phyloP scores from a whole-genome alignment of 2,888 invertebrate species.

The Heliothis peltigera region DNA sequence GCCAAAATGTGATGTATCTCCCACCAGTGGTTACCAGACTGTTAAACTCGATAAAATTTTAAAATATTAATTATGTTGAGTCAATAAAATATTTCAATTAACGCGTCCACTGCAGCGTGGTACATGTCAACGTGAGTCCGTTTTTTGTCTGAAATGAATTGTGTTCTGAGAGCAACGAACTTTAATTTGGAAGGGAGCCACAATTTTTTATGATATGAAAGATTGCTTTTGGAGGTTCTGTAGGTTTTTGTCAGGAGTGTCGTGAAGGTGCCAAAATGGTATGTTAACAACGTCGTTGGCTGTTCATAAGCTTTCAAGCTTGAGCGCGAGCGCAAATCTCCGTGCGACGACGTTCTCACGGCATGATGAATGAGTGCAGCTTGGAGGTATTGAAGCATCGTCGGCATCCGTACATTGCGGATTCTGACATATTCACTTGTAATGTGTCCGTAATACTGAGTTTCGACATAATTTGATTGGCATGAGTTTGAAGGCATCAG shows the following conservation, averaged over 20 bases:
- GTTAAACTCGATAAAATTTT: slow-evolving; percentile 68
- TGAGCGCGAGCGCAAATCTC: slow-evolving; percentile 35
- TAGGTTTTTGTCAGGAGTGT: slow-evolving; percentile 54
- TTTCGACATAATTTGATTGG: slow-evolving; percentile 37
- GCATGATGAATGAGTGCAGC: slow-evolving; percentile 68
- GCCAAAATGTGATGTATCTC: slow-evolving; percentile 72
- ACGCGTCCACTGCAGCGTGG: slow-evolving; percentile 57
- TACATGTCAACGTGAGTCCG: slow-evolving; percentile 58
- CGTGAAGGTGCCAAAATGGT: slow-evolving; percentile 60
- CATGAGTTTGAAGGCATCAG: slow-evolving; percentile 21
- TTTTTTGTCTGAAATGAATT: slow-evolving; percentile 62
- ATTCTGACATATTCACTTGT: slow-evolving; percentile 61
- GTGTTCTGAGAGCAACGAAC: slow-evolving; percentile 69
- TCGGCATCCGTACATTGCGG: slow-evolving; percentile 55
- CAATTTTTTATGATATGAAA: slow-evolving; percentile 61
- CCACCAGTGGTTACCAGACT: slow-evolving; percentile 72
- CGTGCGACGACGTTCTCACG: slow-evolving; percentile 64
- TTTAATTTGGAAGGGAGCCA: slow-evolving; percentile 66
- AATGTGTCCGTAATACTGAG: slow-evolving; percentile 47
- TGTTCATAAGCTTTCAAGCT: slow-evolving; percentile 45
- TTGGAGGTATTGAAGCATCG: slow-evolving; percentile 65
- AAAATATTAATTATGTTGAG: slow-evolving; percentile 70
- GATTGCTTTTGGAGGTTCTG: slow-evolving; percentile 58
- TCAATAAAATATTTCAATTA: slow-evolving; percentile 77
- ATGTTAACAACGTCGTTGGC: slow-evolving; percentile 55